A percentile compares a stretch with the other conserved stretches of the same genome.
Evolutionary conservation across 2,797 vertebrate species (phyloP).

Genomic region (Tokudaia muenninki): DNA sequence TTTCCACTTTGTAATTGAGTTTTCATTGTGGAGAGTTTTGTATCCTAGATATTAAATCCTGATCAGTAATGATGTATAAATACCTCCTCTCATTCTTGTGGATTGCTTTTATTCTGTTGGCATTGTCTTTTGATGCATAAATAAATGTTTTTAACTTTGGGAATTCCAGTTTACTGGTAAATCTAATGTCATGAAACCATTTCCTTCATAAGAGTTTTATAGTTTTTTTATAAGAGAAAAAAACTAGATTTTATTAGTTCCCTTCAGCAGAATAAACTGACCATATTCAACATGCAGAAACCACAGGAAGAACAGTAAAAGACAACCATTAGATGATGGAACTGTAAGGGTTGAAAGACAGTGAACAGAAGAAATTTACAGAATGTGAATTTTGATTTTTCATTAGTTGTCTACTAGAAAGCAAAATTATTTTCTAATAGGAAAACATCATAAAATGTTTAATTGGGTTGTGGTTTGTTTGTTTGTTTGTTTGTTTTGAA

Average conservation of each 20-base stretch:
- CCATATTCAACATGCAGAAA: constrained; percentile 1
- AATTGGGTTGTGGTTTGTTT: background rate
- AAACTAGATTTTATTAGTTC: background rate
- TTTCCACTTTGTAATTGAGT: background rate
- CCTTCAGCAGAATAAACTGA: constrained; percentile 6
- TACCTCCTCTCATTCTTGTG: background rate
- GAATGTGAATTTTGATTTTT: background rate
- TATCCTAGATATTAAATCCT: constrained; percentile 12
- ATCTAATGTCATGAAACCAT: background rate
- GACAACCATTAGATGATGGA: background rate
- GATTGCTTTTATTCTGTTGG: background rate
- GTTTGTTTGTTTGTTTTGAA: background rate
- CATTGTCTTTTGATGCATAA: background rate
- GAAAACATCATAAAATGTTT: background rate
- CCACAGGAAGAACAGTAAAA: background rate
- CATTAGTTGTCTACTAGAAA: constrained; percentile 45
- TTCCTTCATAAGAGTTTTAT: background rate
- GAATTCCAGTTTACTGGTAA: background rate
- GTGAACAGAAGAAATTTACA: constrained; percentile 11
- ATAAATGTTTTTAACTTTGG: background rate
- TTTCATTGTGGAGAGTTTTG: constrained; percentile 21
- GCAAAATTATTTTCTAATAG: background rate
- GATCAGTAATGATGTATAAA: background rate
- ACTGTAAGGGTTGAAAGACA: background rate
- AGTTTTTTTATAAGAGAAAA: background rate